Evolutionary conservation across 2,888 invertebrate species (phyloP).

Genomic region (Parascotia fuliginaria): DNA sequence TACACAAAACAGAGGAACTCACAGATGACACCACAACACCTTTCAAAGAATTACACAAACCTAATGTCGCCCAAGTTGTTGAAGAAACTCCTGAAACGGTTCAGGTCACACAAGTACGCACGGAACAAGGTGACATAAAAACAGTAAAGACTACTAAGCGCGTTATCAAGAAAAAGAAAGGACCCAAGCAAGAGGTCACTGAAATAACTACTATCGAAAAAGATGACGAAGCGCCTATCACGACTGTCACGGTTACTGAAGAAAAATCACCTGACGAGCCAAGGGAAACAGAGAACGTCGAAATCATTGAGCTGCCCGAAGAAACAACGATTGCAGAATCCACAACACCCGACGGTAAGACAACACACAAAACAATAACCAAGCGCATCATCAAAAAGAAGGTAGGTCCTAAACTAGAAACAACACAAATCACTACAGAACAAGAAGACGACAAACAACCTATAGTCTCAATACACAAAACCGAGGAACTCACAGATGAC

Average conservation of each 20-base stretch:
- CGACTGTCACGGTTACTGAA: slow-evolving; percentile 25
- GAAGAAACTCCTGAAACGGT: slow-evolving; percentile 14
- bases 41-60: not conserved
- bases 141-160: slow-evolving; percentile 52
- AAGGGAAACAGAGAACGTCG: too few species aligned
- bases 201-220: slow-evolving; percentile 58
- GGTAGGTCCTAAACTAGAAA: too few species aligned
- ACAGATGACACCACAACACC: slow-evolving; percentile 3
- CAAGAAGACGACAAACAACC: too few species aligned
- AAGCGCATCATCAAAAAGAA: too few species aligned
- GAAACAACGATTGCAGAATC: too few species aligned
- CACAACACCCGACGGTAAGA: too few species aligned
- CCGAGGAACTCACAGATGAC: not conserved
- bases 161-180: slow-evolving; percentile 49
- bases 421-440: too few species aligned
- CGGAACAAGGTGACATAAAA: slow-evolving; percentile 35
- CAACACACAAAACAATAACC: too few species aligned
- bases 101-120: slow-evolving; percentile 52
- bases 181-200: slow-evolving; percentile 43
- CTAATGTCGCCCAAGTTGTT: not conserved
- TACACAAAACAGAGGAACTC: slow-evolving; percentile 35
- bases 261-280: too few species aligned
- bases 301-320: too few species aligned
- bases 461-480: not conserved
- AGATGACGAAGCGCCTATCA: slow-evolving; percentile 51